Conservation (phyloP, 2,113 vertebrate genomes). For the Acinonyx jubatus region DNA sequence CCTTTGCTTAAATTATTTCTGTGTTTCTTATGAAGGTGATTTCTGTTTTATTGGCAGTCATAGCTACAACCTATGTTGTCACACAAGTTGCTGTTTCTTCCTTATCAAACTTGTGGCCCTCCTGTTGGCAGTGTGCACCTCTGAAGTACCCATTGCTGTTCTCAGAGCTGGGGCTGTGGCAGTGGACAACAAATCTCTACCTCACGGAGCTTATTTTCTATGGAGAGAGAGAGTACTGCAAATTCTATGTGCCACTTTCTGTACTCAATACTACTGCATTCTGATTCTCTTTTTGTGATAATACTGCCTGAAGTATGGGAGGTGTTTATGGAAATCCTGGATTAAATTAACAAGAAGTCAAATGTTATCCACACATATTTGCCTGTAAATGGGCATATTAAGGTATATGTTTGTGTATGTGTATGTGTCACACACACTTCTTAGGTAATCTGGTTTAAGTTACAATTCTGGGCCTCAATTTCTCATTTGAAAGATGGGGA, state of each 20-base stretch:
- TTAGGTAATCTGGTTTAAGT: neutral
- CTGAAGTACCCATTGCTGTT: neutral
- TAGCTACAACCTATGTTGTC: neutral
- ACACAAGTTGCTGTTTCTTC: neutral
- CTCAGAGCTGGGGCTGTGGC: neutral
- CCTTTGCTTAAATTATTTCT: neutral
- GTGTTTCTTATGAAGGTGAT: conserved; percentile 5
- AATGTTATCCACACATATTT: neutral
- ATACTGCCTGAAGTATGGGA: neutral
- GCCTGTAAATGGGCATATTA: neutral
- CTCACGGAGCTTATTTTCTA: neutral
- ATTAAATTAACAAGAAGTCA: neutral
- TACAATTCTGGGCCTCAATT: neutral
- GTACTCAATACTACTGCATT: neutral
- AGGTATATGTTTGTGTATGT: neutral
- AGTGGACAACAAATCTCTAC: neutral
- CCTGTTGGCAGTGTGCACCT: neutral
- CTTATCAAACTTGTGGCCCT: neutral
- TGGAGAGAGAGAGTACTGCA: neutral
- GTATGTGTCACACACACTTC: neutral
- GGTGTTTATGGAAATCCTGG: neutral
- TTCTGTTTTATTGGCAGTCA: neutral
- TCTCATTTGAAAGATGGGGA: neutral
- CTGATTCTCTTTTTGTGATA: neutral
- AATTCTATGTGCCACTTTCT: neutral